Percentiles rank a stretch among this genome's conserved stretches.
Conservation (phyloP, 2,797 vertebrate species). For the Apodemus agrarius region DNA sequence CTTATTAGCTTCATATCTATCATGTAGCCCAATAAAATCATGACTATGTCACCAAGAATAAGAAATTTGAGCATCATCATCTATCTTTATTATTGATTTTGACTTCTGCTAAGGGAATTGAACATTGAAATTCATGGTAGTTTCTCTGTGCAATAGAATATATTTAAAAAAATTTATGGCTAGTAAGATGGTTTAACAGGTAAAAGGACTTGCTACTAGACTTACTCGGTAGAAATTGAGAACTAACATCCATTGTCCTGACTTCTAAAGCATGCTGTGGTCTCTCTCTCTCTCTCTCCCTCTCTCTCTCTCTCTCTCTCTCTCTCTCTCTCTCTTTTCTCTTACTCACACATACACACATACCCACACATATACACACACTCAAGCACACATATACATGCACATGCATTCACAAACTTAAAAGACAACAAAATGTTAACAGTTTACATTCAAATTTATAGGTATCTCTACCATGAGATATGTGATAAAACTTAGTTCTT, state of each 20-base stretch:
- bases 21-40: not conserved
- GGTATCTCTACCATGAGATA: not conserved
- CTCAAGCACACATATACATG: not conserved
- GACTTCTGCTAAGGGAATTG: not conserved
- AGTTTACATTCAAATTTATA: not conserved
- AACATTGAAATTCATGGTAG: not conserved
- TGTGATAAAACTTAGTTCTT: not conserved
- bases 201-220: not conserved
- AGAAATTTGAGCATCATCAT: not conserved
- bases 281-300: too few relatives aligned
- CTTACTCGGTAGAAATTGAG: not conserved
- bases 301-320: too few relatives aligned
- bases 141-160: not conserved
- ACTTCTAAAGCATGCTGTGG: not conserved
- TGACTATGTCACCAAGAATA: not conserved
- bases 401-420: not conserved
- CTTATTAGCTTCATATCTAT: not conserved
- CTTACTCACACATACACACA: not conserved
- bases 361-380: not conserved
- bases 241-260: not conserved
- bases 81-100: not conserved
- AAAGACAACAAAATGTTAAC: not conserved
- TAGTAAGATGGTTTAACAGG: not conserved
- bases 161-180: not conserved
- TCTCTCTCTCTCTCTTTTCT: too few relatives aligned